Conservation (phyloP, 2,888 invertebrate species). For the Hirtodrosophila duncani region DNA sequence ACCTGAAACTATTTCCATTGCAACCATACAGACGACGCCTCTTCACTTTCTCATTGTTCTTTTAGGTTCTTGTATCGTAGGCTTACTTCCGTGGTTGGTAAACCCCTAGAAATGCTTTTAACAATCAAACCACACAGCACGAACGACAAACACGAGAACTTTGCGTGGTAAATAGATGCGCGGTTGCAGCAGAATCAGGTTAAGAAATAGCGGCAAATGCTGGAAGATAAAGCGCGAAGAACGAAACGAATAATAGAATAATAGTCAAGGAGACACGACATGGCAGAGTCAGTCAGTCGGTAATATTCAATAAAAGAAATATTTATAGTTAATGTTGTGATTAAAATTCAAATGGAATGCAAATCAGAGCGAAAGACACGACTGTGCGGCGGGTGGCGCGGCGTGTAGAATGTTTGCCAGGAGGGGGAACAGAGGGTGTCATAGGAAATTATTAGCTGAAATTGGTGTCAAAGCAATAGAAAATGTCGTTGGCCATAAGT, state of each 20-base stretch:
- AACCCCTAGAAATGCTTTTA: slow-evolving; percentile 63
- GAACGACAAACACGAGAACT: slow-evolving; percentile 32
- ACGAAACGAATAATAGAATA: slow-evolving; percentile 7
- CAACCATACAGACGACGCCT: slow-evolving; percentile 20
- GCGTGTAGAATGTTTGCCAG: background rate
- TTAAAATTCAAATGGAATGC: slow-evolving; percentile 70
- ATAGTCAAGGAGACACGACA: background rate
- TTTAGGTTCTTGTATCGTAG: too few relatives aligned
- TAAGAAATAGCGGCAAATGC: slow-evolving; percentile 39
- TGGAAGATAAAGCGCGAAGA: slow-evolving; percentile 15
- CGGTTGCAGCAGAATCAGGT: slow-evolving; percentile 31
- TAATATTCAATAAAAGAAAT: slow-evolving; percentile 51
- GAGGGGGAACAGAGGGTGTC: slow-evolving; percentile 9
- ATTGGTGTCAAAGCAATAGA: slow-evolving; percentile 63
- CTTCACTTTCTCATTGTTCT: slow-evolving; percentile 36
- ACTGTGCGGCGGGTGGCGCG: background rate
- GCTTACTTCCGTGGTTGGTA: slow-evolving; percentile 3
- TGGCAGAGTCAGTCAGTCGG: background rate
- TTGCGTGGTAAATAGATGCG: slow-evolving; percentile 21
- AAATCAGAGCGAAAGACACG: slow-evolving; percentile 54
- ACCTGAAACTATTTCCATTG: slow-evolving; percentile 16
- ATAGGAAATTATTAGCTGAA: slow-evolving; percentile 65
- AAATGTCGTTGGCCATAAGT: slow-evolving; percentile 30
- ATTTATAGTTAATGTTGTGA: slow-evolving; percentile 62
- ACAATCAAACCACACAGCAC: slow-evolving; percentile 34